A percentile compares a stretch with the other conserved stretches of the same genome.
Conservation (phyloP, 2,888 invertebrate genomes). For the Lingula anatina region DNA sequence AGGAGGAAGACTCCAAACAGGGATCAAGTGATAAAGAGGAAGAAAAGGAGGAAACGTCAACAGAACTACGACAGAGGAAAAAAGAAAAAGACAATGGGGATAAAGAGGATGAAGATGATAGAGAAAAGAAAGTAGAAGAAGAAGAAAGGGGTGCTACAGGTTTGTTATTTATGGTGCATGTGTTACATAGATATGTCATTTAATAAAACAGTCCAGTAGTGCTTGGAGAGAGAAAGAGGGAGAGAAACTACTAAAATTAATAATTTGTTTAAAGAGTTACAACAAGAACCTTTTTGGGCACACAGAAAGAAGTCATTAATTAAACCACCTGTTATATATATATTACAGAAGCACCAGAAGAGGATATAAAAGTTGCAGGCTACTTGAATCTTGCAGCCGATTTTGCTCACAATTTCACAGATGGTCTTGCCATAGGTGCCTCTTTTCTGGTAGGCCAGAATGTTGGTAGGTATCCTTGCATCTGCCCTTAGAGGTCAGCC, state of each 20-base stretch:
- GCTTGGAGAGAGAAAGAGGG: slow-evolving; percentile 1
- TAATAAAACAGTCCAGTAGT: background rate
- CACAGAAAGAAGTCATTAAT: background rate
- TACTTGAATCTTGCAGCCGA: slow-evolving; percentile 97
- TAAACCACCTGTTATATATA: background rate
- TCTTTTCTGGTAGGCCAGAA: slow-evolving; percentile 88
- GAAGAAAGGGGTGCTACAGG: slow-evolving; percentile 4
- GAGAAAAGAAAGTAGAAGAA: slow-evolving; percentile 9
- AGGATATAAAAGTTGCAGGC: slow-evolving; percentile 74
- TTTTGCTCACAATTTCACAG: slow-evolving; percentile 98
- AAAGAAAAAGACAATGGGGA: slow-evolving; percentile 12
- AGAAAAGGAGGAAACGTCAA: slow-evolving; percentile 14
- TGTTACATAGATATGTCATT: background rate
- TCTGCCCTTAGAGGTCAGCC: too few species aligned
- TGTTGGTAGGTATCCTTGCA: too few species aligned
- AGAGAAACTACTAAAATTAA: background rate
- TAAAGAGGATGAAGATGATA: slow-evolving; percentile 7
- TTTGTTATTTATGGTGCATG: background rate
- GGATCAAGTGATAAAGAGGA: slow-evolving; percentile 17
- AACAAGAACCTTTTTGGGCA: background rate
- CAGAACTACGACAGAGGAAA: slow-evolving; percentile 11
- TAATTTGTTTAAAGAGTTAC: background rate
- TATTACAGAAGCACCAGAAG: too few species aligned
- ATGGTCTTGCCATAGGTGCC: slow-evolving; percentile 97
- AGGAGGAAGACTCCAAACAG: too few species aligned